Percentiles rank a stretch among this genome's conserved stretches.
These are phyloP conservation scores for Orthochromis indermauri DNA, from an alignment of 2,113 vertebrate species.

Conservation along the genomic window DNA sequence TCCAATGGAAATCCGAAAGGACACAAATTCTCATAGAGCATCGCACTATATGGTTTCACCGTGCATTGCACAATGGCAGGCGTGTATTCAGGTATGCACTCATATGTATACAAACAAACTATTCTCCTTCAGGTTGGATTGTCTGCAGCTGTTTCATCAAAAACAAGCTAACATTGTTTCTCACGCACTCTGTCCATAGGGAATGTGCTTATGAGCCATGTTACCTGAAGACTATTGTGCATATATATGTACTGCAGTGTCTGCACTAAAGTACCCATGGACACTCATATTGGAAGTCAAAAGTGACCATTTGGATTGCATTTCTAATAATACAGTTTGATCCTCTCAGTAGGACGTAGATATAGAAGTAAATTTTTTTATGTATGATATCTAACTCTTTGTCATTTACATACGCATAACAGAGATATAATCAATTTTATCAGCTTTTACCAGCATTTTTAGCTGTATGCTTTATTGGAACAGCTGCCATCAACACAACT, in stretches of 20 bases:
- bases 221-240: not conserved
- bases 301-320: not conserved
- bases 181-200: not conserved
- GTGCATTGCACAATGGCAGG: constrained; percentile 1
- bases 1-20: constrained; percentile 5
- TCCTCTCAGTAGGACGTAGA: not conserved
- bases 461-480: not conserved
- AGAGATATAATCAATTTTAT: not conserved
- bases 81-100: not conserved
- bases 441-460: not conserved
- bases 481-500: not conserved
- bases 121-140: not conserved
- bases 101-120: not conserved
- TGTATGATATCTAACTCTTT: not conserved
- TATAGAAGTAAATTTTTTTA: not conserved
- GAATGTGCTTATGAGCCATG: not conserved
- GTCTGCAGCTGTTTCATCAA: constrained; percentile 23
- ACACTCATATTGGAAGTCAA: not conserved
- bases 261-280: not conserved
- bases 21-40: not conserved
- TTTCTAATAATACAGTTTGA: not conserved
- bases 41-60: not conserved
- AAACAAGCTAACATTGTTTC: not conserved
- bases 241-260: not conserved
- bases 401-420: not conserved